Base-by-base conservation (phyloP, 2,797 vertebrate genomes). In the Sorex maritimensis region DNA sequence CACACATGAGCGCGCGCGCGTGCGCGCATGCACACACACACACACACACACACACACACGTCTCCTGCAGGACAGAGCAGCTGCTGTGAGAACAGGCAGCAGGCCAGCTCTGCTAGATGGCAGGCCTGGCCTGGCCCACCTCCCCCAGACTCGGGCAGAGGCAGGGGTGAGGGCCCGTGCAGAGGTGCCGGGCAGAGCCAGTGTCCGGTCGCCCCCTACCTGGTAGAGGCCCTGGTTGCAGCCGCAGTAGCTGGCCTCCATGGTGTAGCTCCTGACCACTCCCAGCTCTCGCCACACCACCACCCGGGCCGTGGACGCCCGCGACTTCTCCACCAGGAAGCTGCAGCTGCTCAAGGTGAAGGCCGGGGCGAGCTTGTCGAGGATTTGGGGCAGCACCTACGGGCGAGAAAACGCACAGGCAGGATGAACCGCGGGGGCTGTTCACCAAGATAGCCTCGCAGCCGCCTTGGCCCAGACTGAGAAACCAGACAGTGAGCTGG, bases 271-370 rank as follows among this genome's bases (percentile, higher is more conserved):
- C 90, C 98, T 98, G 81, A 99, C 96, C 23, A 99, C 99, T 0
- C 99, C 99, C 77, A 99, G 98, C 95, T 99, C 99, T 90, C 98
- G 98, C 99, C 99, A 99, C 7, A 99, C 99, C 71, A 99, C 99
- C 34, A 99, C 99, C 3, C 99, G 98, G 0, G 99, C 99, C 0
- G 99, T 99, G 0, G 99, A 98, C 0, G 98, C 98, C 2, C 99
- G 98, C 0, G 99, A 99, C 84, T 99, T 99, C 97, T 99, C 99
- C 95, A 99, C 98, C 79, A 99, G 96, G 95, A 99, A 99, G 96
- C 98, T 99, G 98, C 99, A 99, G 98, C 99, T 99, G 97, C 97
- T 98, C 98, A 99, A 98, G 15, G 99, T 98, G 97, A 99, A 99
- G 0, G 99, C 98, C 0, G 99, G 99, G 0, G 99, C 99, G 0